These are phyloP conservation scores for Coenobita brevimanus DNA, from an alignment of 1,140 invertebrate genomes.

Conservation along the genomic window DNA sequence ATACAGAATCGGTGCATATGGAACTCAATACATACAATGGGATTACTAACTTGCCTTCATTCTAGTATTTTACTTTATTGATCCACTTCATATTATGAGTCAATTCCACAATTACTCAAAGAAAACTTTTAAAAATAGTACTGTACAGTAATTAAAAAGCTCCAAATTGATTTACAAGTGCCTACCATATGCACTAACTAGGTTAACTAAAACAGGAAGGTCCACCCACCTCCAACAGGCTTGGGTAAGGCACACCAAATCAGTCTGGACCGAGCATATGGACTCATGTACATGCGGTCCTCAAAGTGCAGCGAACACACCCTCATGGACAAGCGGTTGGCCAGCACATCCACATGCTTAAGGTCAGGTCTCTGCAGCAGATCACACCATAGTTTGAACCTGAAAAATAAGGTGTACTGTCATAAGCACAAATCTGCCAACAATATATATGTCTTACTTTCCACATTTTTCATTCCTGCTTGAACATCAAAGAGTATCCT, in stretches of 20 bases:
- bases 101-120: no score
- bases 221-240: neutral
- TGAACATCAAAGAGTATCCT: neutral
- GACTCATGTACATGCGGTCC: constrained; percentile 41
- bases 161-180: neutral
- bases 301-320: constrained; percentile 46
- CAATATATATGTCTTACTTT: no score
- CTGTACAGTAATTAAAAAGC: neutral
- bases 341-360: constrained; percentile 10
- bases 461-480: no score
- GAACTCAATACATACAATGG: neutral
- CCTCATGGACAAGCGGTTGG: constrained; percentile 31
- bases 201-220: neutral
- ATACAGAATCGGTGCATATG: neutral
- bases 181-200: neutral
- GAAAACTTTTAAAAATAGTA: no score
- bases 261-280: constrained; percentile 19
- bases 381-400: constrained; percentile 40
- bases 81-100: no score
- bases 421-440: neutral
- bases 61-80: no score
- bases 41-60: no score
- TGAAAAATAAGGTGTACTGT: neutral
- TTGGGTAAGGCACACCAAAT: constrained; percentile 46
- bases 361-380: constrained; percentile 16